phyloP scores from a whole-genome alignment of 2,888 invertebrate genomes.

The Cyclophora punctaria region DNA sequence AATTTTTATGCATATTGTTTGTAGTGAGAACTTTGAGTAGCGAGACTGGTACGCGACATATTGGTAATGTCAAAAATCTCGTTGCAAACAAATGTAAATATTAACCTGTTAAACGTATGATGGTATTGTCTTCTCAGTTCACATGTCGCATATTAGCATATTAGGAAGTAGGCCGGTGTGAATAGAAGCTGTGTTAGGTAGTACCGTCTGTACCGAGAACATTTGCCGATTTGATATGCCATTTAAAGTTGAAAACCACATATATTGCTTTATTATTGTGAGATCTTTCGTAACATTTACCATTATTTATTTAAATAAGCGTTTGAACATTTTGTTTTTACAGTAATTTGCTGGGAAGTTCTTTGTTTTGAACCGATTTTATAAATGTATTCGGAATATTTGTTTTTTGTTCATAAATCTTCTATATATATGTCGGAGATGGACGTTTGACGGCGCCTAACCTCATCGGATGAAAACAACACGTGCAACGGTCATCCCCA shows the following conservation, averaged over 20 bases:
- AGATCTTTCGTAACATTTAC: not conserved
- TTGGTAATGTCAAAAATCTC: conserved; percentile 39
- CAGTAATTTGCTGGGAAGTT: too few species aligned
- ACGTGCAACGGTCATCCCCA: too few species aligned
- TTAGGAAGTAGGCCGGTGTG: conserved; percentile 63
- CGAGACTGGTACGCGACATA: conserved; percentile 20
- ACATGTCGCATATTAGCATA: conserved; percentile 60
- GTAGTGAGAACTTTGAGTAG: conserved; percentile 11
- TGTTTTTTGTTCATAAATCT: too few species aligned
- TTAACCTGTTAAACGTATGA: conserved; percentile 48
- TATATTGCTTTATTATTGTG: not conserved
- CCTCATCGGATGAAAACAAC: too few species aligned
- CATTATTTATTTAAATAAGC: too few species aligned
- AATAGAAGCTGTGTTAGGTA: conserved; percentile 25
- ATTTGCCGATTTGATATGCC: not conserved
- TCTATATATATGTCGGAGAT: too few species aligned
- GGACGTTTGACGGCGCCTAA: too few species aligned
- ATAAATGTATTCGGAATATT: too few species aligned
- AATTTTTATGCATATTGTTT: conserved; percentile 25
- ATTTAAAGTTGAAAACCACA: not conserved
- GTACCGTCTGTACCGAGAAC: not conserved
- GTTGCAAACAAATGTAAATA: conserved; percentile 40
- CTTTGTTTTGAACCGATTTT: too few species aligned
- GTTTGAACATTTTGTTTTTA: too few species aligned
- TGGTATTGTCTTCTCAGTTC: conserved; percentile 58